Percentiles rank a stretch among this genome's conserved stretches.
Conservation (phyloP, 2,113 vertebrate species). For the Bucco capensis region DNA sequence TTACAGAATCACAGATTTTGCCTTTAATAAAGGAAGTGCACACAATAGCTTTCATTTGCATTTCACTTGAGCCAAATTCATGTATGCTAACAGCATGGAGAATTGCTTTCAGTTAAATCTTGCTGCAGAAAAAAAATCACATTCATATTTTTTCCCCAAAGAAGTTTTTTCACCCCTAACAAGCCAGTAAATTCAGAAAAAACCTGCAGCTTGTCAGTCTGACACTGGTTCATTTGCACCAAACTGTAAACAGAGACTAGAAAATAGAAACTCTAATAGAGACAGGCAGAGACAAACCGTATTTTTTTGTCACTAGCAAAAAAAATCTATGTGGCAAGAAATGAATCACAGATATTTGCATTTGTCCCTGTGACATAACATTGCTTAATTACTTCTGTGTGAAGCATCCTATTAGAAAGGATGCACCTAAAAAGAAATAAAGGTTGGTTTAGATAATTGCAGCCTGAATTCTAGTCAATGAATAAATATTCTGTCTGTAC, state of each 20-base stretch:
- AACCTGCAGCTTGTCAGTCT: slow-evolving; percentile 30
- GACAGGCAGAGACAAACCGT: slow-evolving; percentile 27
- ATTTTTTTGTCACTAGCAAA: slow-evolving; percentile 32
- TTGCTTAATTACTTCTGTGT: slow-evolving; percentile 10
- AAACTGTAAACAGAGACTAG: slow-evolving; percentile 40
- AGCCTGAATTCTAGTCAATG: slow-evolving; percentile 6
- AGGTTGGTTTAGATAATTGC: slow-evolving; percentile 20
- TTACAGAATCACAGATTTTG: not conserved
- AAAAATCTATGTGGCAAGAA: slow-evolving; percentile 27
- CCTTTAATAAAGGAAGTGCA: not conserved
- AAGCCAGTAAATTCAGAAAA: slow-evolving; percentile 39
- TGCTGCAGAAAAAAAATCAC: slow-evolving; percentile 33
- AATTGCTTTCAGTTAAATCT: slow-evolving; percentile 35
- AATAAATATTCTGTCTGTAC: not conserved
- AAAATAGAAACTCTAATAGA: slow-evolving; percentile 43
- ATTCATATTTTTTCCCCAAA: not conserved
- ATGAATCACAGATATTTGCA: slow-evolving; percentile 16
- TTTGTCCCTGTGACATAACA: slow-evolving; percentile 12
- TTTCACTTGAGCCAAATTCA: slow-evolving; percentile 4
- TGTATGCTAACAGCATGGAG: not conserved
- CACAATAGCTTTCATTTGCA: not conserved
- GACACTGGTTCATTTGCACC: slow-evolving; percentile 55
- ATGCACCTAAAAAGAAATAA: slow-evolving; percentile 44
- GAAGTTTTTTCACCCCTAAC: slow-evolving; percentile 36
- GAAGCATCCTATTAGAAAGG: slow-evolving; percentile 16